phyloP scores from a whole-genome alignment of 2,888 invertebrate genomes.

The Incurvaria masculella region DNA sequence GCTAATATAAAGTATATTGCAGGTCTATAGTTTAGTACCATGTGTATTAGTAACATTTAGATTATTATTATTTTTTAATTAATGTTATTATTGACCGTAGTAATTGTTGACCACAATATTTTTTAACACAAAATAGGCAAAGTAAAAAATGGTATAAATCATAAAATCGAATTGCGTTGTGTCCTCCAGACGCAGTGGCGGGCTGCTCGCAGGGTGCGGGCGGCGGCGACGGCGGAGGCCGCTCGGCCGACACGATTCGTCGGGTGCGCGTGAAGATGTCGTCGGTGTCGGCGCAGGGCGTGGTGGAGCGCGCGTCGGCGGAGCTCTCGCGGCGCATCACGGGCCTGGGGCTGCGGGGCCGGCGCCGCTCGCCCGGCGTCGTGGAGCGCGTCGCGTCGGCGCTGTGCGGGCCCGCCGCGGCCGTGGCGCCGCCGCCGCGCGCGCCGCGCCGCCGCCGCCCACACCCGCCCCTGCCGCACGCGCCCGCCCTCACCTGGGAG shows the following conservation, averaged over 20 bases:
- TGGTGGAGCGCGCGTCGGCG: constrained; percentile 88
- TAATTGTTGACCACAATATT: too few species aligned
- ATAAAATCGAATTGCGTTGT: not conserved
- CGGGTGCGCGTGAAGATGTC: constrained; percentile 64
- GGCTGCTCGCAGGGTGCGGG: constrained; percentile 52
- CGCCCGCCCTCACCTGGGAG: constrained; percentile 63
- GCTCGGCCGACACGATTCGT: constrained; percentile 43
- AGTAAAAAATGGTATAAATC: too few species aligned
- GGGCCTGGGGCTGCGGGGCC: constrained; percentile 70
- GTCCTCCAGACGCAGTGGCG: constrained; percentile 36
- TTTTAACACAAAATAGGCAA: too few species aligned
- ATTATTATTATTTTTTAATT: too few species aligned
- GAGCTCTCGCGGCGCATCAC: constrained; percentile 88
- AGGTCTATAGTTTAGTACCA: too few species aligned
- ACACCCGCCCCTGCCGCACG: constrained; percentile 56
- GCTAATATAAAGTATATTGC: too few species aligned
- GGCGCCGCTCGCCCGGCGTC: constrained; percentile 61
- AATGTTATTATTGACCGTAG: too few species aligned
- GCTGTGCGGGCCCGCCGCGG: constrained; percentile 67
- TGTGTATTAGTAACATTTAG: too few species aligned
- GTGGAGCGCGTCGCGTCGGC: constrained; percentile 88
- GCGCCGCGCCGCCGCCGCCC: constrained; percentile 40
- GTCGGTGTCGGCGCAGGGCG: constrained; percentile 84
- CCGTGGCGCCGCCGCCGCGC: constrained; percentile 31
- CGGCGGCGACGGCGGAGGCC: constrained; percentile 33